Base-by-base conservation (phyloP, 2,888 invertebrate species). In the Allophyes oxyacanthae region DNA sequence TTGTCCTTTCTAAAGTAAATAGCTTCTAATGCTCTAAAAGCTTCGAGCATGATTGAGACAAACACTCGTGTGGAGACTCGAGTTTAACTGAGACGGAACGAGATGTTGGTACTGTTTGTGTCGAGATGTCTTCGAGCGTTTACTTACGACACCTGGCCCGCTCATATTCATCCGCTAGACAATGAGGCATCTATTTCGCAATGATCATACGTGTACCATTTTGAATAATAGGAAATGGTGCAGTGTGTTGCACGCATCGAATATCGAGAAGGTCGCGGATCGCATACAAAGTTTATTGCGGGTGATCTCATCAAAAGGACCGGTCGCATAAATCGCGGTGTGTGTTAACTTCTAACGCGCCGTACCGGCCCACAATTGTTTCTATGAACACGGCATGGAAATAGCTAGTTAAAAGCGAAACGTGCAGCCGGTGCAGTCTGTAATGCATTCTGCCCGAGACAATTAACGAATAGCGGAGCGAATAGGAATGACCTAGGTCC, bases 301-400 rank as follows among this genome's bases (percentile, higher is more conserved):
- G 87, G 83, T 93, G 93, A 94, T 92, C 88, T 93, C 94, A 94
- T 94, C 89, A 95, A 94, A 90, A 88, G 88, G 84, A 88, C 94
- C 92, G 93, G 94, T 90, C 90, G 85, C 86, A 91, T 94, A 88
- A 94, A 92, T 88, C 85, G 88, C 82, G 86, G 86, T 91, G 92
- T 91, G 89, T 93, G 91, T 92, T 77, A 95, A 92, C 87, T 87
- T 91, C 90, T 94, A 92, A 92, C 94, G 88, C 88, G 84, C 91
- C 88, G 93, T 91, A 86, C 91, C 92, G 88, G 89, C 90, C 91
- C 82, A 88, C 94, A 89, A 95, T 94, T 92, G 92, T 91, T 90
- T 89, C 91, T 94, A 91, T 95, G 95, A 95, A 95, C 88, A 89
- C 90, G 83, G 94, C 94, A 88, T 91, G 88, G 89, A 90, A 91